Conservation (phyloP, 2,888 invertebrate species). For the Troilus luridus region DNA sequence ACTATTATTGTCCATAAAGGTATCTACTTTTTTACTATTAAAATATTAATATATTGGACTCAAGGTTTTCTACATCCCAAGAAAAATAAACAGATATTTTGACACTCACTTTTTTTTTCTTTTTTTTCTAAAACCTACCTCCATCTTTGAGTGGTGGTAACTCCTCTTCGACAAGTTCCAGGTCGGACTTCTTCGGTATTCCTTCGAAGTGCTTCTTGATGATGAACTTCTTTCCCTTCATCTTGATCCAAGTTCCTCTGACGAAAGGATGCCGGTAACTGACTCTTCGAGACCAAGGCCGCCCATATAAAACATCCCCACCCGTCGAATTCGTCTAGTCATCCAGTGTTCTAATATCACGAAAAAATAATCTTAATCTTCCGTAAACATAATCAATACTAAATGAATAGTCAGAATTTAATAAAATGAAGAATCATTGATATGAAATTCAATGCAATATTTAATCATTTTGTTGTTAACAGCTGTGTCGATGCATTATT, state of each 20-base stretch:
- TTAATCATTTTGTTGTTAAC: no score
- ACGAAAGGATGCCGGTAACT: background rate
- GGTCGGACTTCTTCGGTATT: constrained; percentile 77
- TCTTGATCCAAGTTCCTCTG: background rate
- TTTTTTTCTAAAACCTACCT: constrained; percentile 75
- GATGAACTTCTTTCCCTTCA: constrained; percentile 76
- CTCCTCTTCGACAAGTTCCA: constrained; percentile 78
- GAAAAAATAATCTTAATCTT: background rate
- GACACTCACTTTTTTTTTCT: constrained; percentile 63
- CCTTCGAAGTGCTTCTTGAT: constrained; percentile 78
- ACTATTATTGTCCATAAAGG: no score
- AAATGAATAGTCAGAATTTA: no score
- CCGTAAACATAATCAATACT: background rate
- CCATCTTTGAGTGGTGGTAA: constrained; percentile 77
- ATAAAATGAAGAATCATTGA: no score
- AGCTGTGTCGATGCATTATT: no score
- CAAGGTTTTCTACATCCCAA: no score
- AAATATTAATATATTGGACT: no score
- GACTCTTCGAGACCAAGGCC: background rate
- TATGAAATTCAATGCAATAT: no score
- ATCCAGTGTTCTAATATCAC: background rate
- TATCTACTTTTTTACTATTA: no score
- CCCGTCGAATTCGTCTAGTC: background rate
- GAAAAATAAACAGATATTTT: no score
- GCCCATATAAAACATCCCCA: background rate